Conservation (phyloP, 2,888 invertebrate species). For the Napeogenes sylphis region DNA sequence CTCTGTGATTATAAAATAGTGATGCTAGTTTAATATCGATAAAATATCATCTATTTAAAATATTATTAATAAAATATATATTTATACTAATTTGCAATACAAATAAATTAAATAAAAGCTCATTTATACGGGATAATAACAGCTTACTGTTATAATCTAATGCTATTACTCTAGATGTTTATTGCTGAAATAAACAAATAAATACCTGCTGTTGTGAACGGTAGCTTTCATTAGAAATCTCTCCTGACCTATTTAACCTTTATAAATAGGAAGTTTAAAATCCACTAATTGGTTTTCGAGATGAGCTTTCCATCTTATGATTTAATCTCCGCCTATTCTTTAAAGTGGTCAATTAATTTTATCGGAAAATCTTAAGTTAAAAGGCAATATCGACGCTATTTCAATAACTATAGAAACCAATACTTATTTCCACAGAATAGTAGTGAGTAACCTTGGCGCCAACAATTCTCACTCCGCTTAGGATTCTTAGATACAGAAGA, state of each 20-base stretch:
- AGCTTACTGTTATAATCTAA: too few relatives aligned
- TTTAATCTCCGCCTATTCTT: slow-evolving; percentile 27
- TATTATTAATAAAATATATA: too few relatives aligned
- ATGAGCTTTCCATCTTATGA: slow-evolving; percentile 26
- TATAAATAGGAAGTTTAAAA: slow-evolving; percentile 25
- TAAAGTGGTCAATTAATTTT: slow-evolving; percentile 27
- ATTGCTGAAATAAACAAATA: neutral
- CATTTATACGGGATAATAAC: too few relatives aligned
- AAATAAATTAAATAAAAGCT: too few relatives aligned
- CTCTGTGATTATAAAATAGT: slow-evolving; percentile 53
- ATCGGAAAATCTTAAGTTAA: slow-evolving; percentile 15
- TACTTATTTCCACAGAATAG: slow-evolving; percentile 9
- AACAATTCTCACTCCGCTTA: slow-evolving; percentile 15
- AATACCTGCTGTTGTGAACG: slow-evolving; percentile 13
- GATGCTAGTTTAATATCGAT: slow-evolving; percentile 36
- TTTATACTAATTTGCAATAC: too few relatives aligned
- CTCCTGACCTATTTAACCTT: slow-evolving; percentile 25
- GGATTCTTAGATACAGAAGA: slow-evolving; percentile 17
- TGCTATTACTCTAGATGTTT: too few relatives aligned
- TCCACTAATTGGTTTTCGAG: slow-evolving; percentile 27
- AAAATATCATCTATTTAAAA: neutral
- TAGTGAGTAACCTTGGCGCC: slow-evolving; percentile 3
- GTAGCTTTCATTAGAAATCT: slow-evolving; percentile 24
- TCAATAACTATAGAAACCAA: slow-evolving; percentile 13
- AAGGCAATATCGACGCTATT: slow-evolving; percentile 8